These are phyloP conservation scores for Perizoma flavofasciatum DNA, from an alignment of 2,888 invertebrate genomes.

Conservation along the genomic window DNA sequence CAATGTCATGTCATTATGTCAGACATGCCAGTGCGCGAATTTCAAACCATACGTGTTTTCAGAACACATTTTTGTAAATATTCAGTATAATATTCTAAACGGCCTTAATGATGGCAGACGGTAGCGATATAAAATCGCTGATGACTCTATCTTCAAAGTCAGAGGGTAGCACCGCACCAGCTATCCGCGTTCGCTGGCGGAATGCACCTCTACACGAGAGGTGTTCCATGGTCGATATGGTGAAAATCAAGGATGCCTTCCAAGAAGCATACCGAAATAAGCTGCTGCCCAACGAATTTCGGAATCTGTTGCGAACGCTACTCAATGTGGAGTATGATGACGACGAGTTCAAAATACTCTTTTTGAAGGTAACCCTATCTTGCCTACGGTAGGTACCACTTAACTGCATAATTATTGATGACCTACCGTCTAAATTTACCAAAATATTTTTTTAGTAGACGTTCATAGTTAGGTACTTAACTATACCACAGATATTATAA, in stretches of 20 bases:
- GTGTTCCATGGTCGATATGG: conserved; percentile 71
- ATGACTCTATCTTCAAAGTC: conserved; percentile 63
- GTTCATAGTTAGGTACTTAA: too few relatives aligned
- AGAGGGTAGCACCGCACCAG: conserved; percentile 58
- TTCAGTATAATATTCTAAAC: not conserved
- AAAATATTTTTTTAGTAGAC: too few relatives aligned
- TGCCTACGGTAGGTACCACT: not conserved
- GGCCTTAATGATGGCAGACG: conserved; percentile 53
- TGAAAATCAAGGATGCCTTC: conserved; percentile 75
- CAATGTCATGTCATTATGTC: not conserved
- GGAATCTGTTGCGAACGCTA: conserved; percentile 63
- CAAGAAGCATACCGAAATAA: conserved; percentile 65
- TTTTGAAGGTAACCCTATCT: conserved; percentile 81
- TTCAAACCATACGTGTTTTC: conserved; percentile 4
- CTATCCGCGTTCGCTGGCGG: conserved; percentile 49
- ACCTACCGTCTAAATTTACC: too few relatives aligned
- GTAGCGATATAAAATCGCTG: conserved; percentile 62
- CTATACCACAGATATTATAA: too few relatives aligned
- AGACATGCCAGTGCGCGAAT: conserved; percentile 15
- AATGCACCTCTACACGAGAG: conserved; percentile 70
- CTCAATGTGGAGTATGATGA: conserved; percentile 81
- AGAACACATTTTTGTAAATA: conserved; percentile 9
- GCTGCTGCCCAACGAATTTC: conserved; percentile 69
- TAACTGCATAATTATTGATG: too few relatives aligned
- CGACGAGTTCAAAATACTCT: conserved; percentile 85